Conservation (phyloP, 2,797 vertebrate species). For the Toxotes lorentzi region DNA sequence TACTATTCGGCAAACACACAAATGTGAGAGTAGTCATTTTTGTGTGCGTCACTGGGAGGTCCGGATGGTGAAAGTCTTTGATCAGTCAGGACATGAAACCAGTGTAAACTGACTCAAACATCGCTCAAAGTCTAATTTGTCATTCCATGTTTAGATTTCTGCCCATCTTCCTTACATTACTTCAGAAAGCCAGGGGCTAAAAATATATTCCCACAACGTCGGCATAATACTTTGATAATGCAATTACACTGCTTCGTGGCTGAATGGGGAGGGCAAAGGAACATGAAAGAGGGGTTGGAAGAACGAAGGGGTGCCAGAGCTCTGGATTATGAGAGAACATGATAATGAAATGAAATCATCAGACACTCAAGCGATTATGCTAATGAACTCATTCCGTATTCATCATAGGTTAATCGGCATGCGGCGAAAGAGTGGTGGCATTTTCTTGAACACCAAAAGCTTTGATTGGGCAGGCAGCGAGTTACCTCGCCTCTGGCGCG, state of each 20-base stretch:
- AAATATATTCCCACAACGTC: slow-evolving; percentile 69
- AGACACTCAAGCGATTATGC: slow-evolving; percentile 81
- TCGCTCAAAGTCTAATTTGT: slow-evolving; percentile 45
- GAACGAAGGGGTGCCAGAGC: slow-evolving; percentile 51
- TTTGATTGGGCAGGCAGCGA: slow-evolving; percentile 52
- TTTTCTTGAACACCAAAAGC: slow-evolving; percentile 63
- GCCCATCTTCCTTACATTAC: slow-evolving; percentile 45
- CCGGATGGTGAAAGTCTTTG: slow-evolving; percentile 37
- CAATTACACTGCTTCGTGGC: slow-evolving; percentile 73
- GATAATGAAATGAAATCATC: slow-evolving; percentile 82
- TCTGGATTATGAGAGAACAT: slow-evolving; percentile 76
- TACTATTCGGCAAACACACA: slow-evolving; percentile 35
- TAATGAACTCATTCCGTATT: slow-evolving; percentile 79
- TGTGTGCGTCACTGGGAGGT: slow-evolving; percentile 30
- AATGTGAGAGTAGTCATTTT: slow-evolving; percentile 42
- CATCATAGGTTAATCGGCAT: slow-evolving; percentile 75
- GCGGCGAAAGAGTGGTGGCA: slow-evolving; percentile 53
- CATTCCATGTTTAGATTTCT: slow-evolving; percentile 56
- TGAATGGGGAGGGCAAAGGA: slow-evolving; percentile 70
- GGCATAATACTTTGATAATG: slow-evolving; percentile 76
- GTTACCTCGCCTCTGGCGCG: slow-evolving; percentile 29
- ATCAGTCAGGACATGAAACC: slow-evolving; percentile 45
- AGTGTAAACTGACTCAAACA: slow-evolving; percentile 44
- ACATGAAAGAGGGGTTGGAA: slow-evolving; percentile 71
- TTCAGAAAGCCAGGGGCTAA: slow-evolving; percentile 66